Evolutionary conservation across 2,888 invertebrate species (phyloP), one percentile per base, ranked within the genome.

Genomic region (Synergus gifuensis): DNA sequence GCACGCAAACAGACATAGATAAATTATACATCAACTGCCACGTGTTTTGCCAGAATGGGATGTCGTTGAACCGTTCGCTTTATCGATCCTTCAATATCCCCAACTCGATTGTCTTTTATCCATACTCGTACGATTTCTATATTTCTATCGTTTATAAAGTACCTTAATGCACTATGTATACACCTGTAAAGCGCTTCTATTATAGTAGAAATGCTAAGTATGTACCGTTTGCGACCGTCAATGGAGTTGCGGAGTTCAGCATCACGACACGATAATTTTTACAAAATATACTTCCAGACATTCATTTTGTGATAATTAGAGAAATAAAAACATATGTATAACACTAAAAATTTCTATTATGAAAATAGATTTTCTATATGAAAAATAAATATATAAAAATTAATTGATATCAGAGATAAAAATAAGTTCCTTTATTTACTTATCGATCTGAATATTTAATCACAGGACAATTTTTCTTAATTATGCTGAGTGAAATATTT

Each of bases 61-160:
- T 79, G 82, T 82, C 78, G 79, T 78, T 79, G 79, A 81, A 78
- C 79, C 81, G 66, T 42, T 76, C 69, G 16, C 36, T 73, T 36
- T 49, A 73, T 73, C 73, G 73, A 73, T 73, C 73, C 54, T 49
- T 73, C 54, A 73, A 73, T 54, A 69, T 49, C 46, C 28, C 36
- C 36, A 73, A 36, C 73, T 73, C 73, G 73, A 73, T 73, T 73
- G 49, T 73, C 54, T 73, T 54, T 73, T 8, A 28, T 73, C 49
- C 36, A 36, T 73, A 49, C 28, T 46, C 49, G 16, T 54, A 73
- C 49, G 49, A 69, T 69, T 49, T 69, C 28, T 73, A 73, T 49
- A 49, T 73, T 73, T 54, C 28, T 54, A 36, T 49, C 73, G 14
- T 73, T 69, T 49, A 46, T 28, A n/a, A 16, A 9, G 2, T 54